Evolutionary conservation across 2,113 vertebrate genomes (phyloP).

Genomic region (Cyanoramphus novaezelandiae): DNA sequence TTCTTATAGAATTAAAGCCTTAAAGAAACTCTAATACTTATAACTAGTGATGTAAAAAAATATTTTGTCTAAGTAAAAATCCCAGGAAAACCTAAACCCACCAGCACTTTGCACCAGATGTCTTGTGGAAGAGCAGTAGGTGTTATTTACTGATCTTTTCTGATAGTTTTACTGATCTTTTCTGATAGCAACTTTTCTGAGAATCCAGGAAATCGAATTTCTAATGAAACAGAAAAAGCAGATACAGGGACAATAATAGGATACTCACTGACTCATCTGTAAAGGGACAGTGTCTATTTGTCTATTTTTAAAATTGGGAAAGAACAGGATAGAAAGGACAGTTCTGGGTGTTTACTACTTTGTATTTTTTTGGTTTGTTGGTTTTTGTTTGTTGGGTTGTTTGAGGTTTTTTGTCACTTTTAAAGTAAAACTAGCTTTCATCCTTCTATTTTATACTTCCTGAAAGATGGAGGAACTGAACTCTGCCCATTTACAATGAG

Average conservation of each 20-base stretch:
- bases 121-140: not conserved
- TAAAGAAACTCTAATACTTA: not conserved
- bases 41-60: not conserved
- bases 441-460: not conserved
- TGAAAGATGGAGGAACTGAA: not conserved
- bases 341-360: not conserved
- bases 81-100: not conserved
- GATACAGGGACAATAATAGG: not conserved
- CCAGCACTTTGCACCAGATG: not conserved
- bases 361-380: not conserved
- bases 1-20: not conserved
- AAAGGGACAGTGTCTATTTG: not conserved
- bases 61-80: not conserved
- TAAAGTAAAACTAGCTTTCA: not conserved
- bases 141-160: not conserved
- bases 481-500: not conserved
- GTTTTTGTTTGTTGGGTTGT: too few relatives aligned
- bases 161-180: not conserved
- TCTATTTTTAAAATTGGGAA: not conserved
- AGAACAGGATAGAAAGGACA: not conserved
- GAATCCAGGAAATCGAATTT: not conserved
- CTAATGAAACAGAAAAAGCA: not conserved
- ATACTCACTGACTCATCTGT: not conserved
- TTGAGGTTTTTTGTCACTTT: not conserved
- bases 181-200: not conserved